A percentile compares a stretch with the other conserved stretches of the same genome.
phyloP scores from a whole-genome alignment of 2,113 vertebrate species.

The Phaethon lepturus region DNA sequence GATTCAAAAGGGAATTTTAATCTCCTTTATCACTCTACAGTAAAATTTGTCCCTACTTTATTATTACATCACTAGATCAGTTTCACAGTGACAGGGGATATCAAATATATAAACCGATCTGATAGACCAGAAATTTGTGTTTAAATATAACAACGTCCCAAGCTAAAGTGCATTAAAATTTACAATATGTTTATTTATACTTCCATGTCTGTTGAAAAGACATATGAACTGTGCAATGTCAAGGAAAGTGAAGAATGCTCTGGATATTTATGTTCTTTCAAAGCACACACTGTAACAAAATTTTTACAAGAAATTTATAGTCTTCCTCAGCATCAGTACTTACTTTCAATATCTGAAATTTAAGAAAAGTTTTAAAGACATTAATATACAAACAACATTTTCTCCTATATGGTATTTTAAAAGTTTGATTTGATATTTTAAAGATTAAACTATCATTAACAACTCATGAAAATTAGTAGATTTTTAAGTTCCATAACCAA shows the following conservation, averaged over 20 bases:
- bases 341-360: not conserved
- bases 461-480: not conserved
- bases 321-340: not conserved
- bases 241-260: not conserved
- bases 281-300: not conserved
- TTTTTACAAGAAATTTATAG: not conserved
- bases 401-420: not conserved
- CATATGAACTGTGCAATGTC: not conserved
- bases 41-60: conserved; percentile 12
- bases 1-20: conserved; percentile 33
- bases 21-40: not conserved
- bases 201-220: conserved; percentile 29
- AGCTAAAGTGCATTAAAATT: conserved; percentile 46
- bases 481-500: not conserved
- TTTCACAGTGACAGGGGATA: not conserved
- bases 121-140: conserved; percentile 4
- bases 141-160: conserved; percentile 42
- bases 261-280: not conserved
- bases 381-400: not conserved
- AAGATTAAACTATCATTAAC: not conserved
- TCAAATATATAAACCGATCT: conserved; percentile 2
- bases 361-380: not conserved
- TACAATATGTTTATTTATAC: conserved; percentile 11
- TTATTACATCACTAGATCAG: not conserved
- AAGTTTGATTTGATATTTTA: not conserved